Evolutionary conservation across 2,888 invertebrate genomes (phyloP), one percentile per base, ranked within the genome.

Genomic region (Clusia tigrina): DNA sequence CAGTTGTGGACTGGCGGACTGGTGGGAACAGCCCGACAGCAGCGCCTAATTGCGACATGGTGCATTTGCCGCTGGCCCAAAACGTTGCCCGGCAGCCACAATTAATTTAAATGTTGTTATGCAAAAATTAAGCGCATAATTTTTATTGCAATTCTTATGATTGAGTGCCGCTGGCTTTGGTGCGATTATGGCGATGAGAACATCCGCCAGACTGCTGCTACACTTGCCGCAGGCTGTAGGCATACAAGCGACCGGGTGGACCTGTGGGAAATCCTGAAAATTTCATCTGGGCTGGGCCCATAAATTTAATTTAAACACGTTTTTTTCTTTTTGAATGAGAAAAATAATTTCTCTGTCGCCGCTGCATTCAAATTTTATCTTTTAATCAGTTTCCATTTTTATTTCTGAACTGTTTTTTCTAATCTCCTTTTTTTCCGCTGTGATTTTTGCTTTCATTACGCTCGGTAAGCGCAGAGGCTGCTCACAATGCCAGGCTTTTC

Each of bases 101-200:
- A 20, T 48, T 20, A 18, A 48, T 51, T 22, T n/a, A 72, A 79
- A 79, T 78, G 78, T 74, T 79, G 79, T 80, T 81, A 81, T 81
- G 82, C 82, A 80, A 80, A 81, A 80, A 80, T 78, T 70, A 71
- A 68, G 77, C 81, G 78, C 71, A 76, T 75, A 70, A 81, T 81
- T 81, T n/a, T 81, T 79, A 81, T 82, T 81, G 81, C 81, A 71
- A 76, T 81, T 80, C 80, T 77, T 75, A 79, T 78, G 79, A 71
- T 73, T 74, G 68, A 74, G 63, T 69, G 59, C 63, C 57, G 37
- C 56, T 63, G 42, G 12, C 42, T 6, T n/a, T 17, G 42, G 12
- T 42, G 15, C n/a, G 42, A 42, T 6, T 5, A n/a, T n/a, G 54
- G 63, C 67, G 68, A 64, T 70, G 69, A 59, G 69, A 64, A 69